Percentiles rank a stretch among this genome's conserved stretches.
These are phyloP conservation scores for Umimayanthus kanabou DNA, from an alignment of 92 coral and sea anemone genomes.

Conservation along the genomic window DNA sequence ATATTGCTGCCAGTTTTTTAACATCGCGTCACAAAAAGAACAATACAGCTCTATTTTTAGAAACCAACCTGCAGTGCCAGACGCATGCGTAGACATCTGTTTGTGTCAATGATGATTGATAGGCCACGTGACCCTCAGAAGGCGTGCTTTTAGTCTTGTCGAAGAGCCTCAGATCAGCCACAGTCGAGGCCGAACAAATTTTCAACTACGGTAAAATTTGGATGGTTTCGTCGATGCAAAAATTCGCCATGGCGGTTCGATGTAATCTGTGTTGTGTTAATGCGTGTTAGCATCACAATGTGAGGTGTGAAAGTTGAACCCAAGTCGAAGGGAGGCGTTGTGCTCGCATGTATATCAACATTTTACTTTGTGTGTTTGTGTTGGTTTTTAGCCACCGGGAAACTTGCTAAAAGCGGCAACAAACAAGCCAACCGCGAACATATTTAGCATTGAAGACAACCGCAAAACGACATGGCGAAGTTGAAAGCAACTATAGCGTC, in stretches of 20 bases:
- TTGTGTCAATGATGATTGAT: conserved; percentile 45
- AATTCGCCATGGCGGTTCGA: conserved; percentile 14
- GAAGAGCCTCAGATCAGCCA: conserved; percentile 53
- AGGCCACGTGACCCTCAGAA: conserved; percentile 66
- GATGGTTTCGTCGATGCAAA: conserved; percentile 34
- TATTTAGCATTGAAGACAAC: conserved; percentile 44
- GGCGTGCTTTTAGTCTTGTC: conserved; percentile 58
- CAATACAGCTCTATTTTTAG: conserved; percentile 37
- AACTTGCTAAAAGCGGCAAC: conserved; percentile 34
- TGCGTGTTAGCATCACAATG: conserved; percentile 15
- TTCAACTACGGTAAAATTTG: conserved; percentile 33
- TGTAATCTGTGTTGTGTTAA: background rate
- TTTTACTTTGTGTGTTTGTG: conserved; percentile 29
- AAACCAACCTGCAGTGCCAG: conserved; percentile 36
- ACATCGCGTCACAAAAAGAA: too few relatives aligned
- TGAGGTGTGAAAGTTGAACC: conserved; percentile 33
- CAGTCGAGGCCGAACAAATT: conserved; percentile 37
- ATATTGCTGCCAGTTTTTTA: too few relatives aligned
- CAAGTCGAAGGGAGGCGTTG: conserved; percentile 34
- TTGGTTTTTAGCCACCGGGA: conserved; percentile 44
- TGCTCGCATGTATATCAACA: conserved; percentile 6
- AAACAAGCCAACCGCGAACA: conserved; percentile 37
- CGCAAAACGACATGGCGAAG: conserved; percentile 43
- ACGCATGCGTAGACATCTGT: conserved; percentile 60
- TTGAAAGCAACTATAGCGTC: conserved; percentile 42